Conservation (phyloP, 2,113 vertebrate genomes). For the Puffinus mauretanicus region DNA sequence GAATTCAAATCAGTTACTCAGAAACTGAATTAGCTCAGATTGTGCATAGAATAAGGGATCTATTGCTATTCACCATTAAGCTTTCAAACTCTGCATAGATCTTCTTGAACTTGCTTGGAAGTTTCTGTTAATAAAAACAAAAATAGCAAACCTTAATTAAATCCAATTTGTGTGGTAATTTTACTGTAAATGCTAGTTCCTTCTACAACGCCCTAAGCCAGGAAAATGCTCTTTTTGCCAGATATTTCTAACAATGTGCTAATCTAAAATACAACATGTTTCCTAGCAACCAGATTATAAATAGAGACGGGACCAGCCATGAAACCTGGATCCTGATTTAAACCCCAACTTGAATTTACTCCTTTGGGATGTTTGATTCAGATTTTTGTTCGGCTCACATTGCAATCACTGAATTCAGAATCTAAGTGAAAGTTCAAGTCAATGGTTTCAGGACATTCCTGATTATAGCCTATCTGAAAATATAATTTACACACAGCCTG, state of each 20-base stretch:
- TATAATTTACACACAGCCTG: background rate
- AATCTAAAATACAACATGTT: constrained; percentile 65
- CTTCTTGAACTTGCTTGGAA: constrained; percentile 98
- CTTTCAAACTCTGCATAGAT: constrained; percentile 98
- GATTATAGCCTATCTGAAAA: constrained; percentile 7
- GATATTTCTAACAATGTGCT: constrained; percentile 68
- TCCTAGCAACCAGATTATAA: constrained; percentile 75
- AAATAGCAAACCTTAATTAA: constrained; percentile 67
- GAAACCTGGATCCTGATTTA: constrained; percentile 65
- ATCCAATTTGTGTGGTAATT: constrained; percentile 5
- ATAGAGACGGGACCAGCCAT: constrained; percentile 64
- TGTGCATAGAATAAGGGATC: constrained; percentile 66
- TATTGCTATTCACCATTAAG: constrained; percentile 88
- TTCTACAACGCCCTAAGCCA: constrained; percentile 51
- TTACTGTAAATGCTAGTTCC: constrained; percentile 30
- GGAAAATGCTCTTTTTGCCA: constrained; percentile 60
- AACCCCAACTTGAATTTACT: constrained; percentile 40
- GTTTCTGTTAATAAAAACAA: constrained; percentile 88
- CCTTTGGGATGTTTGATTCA: constrained; percentile 23
- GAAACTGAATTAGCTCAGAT: constrained; percentile 71
- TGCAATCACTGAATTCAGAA: constrained; percentile 19
- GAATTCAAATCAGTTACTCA: constrained; percentile 72
- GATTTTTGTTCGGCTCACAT: constrained; percentile 16
- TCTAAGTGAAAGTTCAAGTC: background rate
- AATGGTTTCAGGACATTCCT: background rate